Percentiles rank a stretch among this genome's conserved stretches.
These are phyloP conservation scores for Episyrphus balteatus DNA, from an alignment of 1,140 invertebrate species.

Conservation along the genomic window DNA sequence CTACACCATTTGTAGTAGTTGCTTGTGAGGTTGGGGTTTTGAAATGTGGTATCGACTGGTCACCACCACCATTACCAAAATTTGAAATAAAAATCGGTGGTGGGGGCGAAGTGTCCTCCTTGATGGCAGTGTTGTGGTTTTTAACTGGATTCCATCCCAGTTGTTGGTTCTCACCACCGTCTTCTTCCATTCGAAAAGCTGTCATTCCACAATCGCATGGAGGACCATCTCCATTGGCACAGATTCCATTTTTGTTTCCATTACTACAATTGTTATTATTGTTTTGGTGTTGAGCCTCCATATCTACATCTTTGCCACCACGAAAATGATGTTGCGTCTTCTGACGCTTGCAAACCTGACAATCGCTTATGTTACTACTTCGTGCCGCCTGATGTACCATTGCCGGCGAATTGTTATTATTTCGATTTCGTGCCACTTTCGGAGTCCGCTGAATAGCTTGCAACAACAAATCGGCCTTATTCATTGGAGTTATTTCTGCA, in stretches of 20 bases:
- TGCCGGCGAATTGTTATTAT: constrained; percentile 5
- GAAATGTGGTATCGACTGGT: too few species aligned
- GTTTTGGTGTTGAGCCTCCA: not conserved
- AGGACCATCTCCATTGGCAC: too few species aligned
- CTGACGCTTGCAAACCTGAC: constrained; percentile 34
- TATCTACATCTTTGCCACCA: not conserved
- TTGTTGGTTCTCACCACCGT: too few species aligned
- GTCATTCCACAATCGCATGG: too few species aligned
- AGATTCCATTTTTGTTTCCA: too few species aligned
- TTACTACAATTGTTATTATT: too few species aligned
- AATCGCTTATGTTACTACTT: constrained; percentile 5
- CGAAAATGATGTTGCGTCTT: constrained; percentile 31
- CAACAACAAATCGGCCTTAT: constrained; percentile 30
- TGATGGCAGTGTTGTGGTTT: too few species aligned
- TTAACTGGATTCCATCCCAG: too few species aligned
- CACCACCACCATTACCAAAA: not conserved
- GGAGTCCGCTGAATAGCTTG: constrained; percentile 36
- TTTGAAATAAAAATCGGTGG: not conserved
- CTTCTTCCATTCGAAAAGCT: too few species aligned
- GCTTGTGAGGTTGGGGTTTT: too few species aligned
- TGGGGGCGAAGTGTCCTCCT: not conserved
- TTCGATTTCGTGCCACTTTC: constrained; percentile 17
- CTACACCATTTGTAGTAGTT: too few species aligned
- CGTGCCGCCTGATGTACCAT: constrained; percentile 7
- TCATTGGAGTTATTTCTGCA: constrained; percentile 18